Conservation (phyloP, 2,888 invertebrate genomes). For the Cyaniris semiargus region DNA sequence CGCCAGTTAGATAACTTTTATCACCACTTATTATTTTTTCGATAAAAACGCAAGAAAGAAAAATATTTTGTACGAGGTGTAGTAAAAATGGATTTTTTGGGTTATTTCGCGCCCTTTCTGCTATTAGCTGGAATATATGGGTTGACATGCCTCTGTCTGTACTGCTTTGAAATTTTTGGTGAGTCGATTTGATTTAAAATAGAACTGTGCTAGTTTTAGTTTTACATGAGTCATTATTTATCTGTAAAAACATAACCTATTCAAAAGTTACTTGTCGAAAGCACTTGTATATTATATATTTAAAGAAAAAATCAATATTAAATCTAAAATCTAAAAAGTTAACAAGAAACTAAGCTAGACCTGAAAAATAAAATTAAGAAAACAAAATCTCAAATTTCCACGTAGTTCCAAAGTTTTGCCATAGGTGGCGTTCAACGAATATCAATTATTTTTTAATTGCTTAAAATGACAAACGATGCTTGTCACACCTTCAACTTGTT, state of each 20-base stretch:
- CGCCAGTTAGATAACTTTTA: conserved; percentile 28
- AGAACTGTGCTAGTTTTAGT: not conserved
- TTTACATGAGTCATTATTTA: too few species aligned
- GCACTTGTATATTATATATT: not conserved
- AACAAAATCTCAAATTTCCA: not conserved
- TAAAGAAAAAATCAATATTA: not conserved
- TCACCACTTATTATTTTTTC: conserved; percentile 38
- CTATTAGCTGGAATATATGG: conserved; percentile 50
- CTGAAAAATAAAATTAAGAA: too few species aligned
- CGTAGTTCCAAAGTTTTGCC: not conserved
- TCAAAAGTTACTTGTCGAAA: not conserved
- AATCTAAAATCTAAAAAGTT: not conserved
- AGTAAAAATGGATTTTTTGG: conserved; percentile 44
- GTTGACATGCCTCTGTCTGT: conserved; percentile 56
- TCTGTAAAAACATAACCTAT: not conserved
- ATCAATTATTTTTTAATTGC: not conserved
- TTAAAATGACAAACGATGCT: not conserved
- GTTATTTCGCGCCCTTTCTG: conserved; percentile 47
- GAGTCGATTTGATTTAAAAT: conserved; percentile 44
- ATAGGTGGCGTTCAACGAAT: not conserved
- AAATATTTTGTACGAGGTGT: conserved; percentile 16
- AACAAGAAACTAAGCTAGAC: too few species aligned
- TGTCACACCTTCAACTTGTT: not conserved
- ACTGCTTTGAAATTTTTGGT: conserved; percentile 58
- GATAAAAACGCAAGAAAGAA: conserved; percentile 34